phyloP scores from a whole-genome alignment of 2,113 vertebrate species.

The Coreoperca whiteheadi region DNA sequence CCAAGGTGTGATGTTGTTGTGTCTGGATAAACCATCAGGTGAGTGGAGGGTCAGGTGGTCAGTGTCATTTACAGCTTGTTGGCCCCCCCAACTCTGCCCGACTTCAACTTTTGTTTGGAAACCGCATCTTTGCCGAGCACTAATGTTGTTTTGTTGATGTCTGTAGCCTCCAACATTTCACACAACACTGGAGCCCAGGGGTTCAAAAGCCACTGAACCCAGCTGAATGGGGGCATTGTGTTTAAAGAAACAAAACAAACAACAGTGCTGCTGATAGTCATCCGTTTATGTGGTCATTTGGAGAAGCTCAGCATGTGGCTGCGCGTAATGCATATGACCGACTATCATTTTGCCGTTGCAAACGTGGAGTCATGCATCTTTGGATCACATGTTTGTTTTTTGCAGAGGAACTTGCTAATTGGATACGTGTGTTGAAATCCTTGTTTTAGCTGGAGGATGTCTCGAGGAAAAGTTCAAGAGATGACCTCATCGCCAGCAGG shows the following conservation, averaged over 20 bases:
- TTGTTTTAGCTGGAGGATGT: constrained; percentile 8
- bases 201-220: constrained; percentile 40
- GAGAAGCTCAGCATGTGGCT: constrained; percentile 31
- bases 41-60: constrained; percentile 49
- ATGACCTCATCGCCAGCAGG: constrained; percentile 54
- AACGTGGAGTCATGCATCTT: constrained; percentile 41
- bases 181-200: constrained; percentile 3
- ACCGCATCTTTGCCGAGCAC: constrained; percentile 23
- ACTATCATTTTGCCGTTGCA: neutral
- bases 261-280: constrained; percentile 39
- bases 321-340: constrained; percentile 56
- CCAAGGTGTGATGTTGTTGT: constrained; percentile 59
- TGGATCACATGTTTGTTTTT: constrained; percentile 63
- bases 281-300: constrained; percentile 26
- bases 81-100: fast-evolving
- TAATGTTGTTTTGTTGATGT: constrained; percentile 49
- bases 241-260: neutral
- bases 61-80: constrained; percentile 43
- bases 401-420: neutral
- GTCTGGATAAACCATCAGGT: constrained; percentile 50
- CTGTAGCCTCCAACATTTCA: constrained; percentile 24
- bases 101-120: constrained; percentile 44
- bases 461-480: constrained; percentile 2
- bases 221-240: constrained; percentile 44
- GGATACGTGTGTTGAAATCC: constrained; percentile 33